These are phyloP conservation scores for Elgaria multicarinata DNA, from an alignment of 2,113 vertebrate genomes.

Conservation along the genomic window DNA sequence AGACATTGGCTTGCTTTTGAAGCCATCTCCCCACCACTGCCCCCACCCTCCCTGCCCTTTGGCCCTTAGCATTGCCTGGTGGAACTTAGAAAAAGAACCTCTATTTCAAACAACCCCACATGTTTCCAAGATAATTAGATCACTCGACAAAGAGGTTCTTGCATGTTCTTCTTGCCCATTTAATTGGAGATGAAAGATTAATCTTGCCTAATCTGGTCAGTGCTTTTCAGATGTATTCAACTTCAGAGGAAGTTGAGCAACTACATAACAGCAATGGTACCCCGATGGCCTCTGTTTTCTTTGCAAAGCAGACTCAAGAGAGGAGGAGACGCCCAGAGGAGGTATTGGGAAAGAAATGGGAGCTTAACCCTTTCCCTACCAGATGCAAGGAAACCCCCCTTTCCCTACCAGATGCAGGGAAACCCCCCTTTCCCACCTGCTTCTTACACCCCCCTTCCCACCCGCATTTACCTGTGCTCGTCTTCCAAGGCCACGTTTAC, in stretches of 20 bases:
- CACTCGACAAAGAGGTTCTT: not conserved
- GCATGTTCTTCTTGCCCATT: not conserved
- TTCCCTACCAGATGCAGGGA: not conserved
- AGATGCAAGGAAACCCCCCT: not conserved
- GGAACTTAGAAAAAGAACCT: not conserved
- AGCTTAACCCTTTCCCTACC: not conserved
- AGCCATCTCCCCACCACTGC: not conserved
- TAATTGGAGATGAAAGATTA: not conserved
- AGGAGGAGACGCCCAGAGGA: not conserved
- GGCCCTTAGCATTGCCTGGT: not conserved
- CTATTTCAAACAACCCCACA: accelerated
- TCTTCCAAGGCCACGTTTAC: not conserved
- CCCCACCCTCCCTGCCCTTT: not conserved
- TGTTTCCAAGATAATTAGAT: not conserved
- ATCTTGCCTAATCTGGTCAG: not conserved
- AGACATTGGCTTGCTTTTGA: not conserved
- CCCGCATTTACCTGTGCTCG: not conserved
- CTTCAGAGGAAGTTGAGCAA: not conserved
- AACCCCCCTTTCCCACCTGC: not conserved
- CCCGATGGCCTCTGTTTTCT: not conserved
- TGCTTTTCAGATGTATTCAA: not conserved
- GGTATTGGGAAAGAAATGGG: not conserved
- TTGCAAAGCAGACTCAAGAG: not conserved
- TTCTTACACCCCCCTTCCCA: too few species aligned
- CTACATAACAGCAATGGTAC: not conserved